phyloP scores from a whole-genome alignment of 2,113 vertebrate genomes.

The Tachysurus fulvidraco region DNA sequence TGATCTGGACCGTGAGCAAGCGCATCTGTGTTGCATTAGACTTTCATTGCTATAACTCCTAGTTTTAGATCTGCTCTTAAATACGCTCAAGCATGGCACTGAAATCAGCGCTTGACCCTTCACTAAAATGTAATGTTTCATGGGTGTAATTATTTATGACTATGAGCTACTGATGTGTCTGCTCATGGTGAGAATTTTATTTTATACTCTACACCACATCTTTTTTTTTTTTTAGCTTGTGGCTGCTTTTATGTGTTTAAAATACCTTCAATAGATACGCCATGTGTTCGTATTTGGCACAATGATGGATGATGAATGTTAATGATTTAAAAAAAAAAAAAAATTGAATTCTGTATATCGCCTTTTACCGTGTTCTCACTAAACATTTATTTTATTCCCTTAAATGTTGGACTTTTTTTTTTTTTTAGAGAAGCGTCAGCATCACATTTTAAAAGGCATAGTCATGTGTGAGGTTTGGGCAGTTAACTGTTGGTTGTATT shows the following conservation, averaged over 20 bases:
- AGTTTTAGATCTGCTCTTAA: conserved; percentile 42
- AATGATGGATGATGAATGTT: conserved; percentile 28
- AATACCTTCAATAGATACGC: background rate
- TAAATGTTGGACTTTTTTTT: background rate
- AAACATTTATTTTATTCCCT: background rate
- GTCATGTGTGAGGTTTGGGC: background rate
- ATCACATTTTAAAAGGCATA: conserved; percentile 7
- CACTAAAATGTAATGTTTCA: conserved; percentile 11
- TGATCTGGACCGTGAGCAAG: conserved; percentile 38
- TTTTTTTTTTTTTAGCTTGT: background rate
- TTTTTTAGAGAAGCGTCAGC: background rate
- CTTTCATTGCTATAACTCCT: conserved; percentile 47
- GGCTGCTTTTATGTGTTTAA: background rate
- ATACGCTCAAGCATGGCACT: conserved; percentile 24
- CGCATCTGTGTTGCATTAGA: conserved; percentile 53
- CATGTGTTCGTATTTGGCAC: background rate
- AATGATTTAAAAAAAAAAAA: background rate
- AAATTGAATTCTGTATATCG: background rate
- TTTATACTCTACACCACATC: background rate
- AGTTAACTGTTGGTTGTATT: conserved; percentile 13
- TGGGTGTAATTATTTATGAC: background rate
- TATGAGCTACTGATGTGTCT: conserved; percentile 7
- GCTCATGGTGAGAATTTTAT: conserved; percentile 10
- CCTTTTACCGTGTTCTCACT: background rate
- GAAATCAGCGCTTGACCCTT: conserved; percentile 23